Evolutionary conservation across 2,888 invertebrate species (phyloP).

Genomic region (Eupithecia centaureata): DNA sequence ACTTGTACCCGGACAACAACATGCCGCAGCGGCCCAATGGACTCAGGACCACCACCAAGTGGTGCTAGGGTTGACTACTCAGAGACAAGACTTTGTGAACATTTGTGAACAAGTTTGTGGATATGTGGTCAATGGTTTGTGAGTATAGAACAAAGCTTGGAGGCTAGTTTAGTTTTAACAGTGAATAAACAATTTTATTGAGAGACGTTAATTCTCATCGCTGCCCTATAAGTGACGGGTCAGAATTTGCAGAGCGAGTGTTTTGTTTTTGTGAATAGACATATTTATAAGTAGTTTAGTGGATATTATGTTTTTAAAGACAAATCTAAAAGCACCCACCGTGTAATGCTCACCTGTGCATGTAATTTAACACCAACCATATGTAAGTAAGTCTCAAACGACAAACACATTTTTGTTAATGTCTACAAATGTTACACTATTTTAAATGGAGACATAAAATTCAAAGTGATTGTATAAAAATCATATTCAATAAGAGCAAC

Average conservation of each 20-base stretch:
- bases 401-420: constrained; percentile 14
- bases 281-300: constrained; percentile 26
- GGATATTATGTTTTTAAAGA: constrained; percentile 54
- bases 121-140: not conserved
- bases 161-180: constrained; percentile 26
- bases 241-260: not conserved
- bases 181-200: constrained; percentile 19
- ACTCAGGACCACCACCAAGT: constrained; percentile 51
- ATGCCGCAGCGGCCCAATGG: constrained; percentile 54
- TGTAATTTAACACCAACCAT: constrained; percentile 14
- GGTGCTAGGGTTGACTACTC: constrained; percentile 34
- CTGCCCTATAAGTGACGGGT: constrained; percentile 26
- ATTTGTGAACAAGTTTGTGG: not conserved
- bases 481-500: no score
- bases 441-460: not conserved
- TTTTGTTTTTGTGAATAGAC: constrained; percentile 27
- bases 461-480: no score
- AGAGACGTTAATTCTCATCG: constrained; percentile 5
- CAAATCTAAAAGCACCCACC: constrained; percentile 65
- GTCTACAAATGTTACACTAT: not conserved
- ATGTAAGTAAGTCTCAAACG: constrained; percentile 3
- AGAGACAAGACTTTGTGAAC: not conserved
- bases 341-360: constrained; percentile 56
- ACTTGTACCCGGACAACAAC: constrained; percentile 67
- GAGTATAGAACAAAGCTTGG: constrained; percentile 11